phyloP scores from a whole-genome alignment of 2,797 vertebrate genomes.

The Trachurus trachurus region DNA sequence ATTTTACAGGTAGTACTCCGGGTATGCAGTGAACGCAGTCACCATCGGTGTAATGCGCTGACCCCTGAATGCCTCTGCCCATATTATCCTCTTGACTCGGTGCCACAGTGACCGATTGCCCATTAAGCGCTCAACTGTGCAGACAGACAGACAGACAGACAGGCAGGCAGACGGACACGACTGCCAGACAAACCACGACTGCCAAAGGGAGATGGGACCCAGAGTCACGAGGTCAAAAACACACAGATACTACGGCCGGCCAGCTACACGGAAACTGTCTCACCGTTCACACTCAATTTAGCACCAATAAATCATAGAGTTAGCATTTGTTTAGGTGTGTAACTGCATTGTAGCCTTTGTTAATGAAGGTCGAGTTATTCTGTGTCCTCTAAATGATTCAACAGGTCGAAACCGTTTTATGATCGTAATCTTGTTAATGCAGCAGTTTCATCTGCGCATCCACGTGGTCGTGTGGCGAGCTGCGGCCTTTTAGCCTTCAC shows the following conservation, averaged over 20 bases:
- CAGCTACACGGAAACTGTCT: slow-evolving; percentile 29
- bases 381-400: neutral
- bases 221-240: slow-evolving; percentile 49
- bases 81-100: slow-evolving; percentile 63
- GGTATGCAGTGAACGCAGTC: neutral
- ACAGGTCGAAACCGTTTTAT: neutral
- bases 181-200: slow-evolving; percentile 47
- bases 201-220: slow-evolving; percentile 58
- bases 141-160: slow-evolving; percentile 47
- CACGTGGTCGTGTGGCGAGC: neutral
- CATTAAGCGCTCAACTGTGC: slow-evolving; percentile 57
- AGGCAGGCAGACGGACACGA: slow-evolving; percentile 53
- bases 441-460: neutral
- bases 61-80: slow-evolving; percentile 62
- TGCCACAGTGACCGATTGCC: slow-evolving; percentile 70
- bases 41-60: slow-evolving; percentile 29
- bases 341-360: slow-evolving; percentile 7
- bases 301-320: slow-evolving; percentile 10
- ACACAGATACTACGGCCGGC: slow-evolving; percentile 23
- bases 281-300: slow-evolving; percentile 26
- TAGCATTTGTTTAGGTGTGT: slow-evolving; percentile 1
- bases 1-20: neutral
- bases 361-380: slow-evolving; percentile 3
- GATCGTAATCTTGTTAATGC: slow-evolving; percentile 6
- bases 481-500: neutral